phyloP scores from a whole-genome alignment of 2,113 vertebrate species.

The Lophotis ruficrista region DNA sequence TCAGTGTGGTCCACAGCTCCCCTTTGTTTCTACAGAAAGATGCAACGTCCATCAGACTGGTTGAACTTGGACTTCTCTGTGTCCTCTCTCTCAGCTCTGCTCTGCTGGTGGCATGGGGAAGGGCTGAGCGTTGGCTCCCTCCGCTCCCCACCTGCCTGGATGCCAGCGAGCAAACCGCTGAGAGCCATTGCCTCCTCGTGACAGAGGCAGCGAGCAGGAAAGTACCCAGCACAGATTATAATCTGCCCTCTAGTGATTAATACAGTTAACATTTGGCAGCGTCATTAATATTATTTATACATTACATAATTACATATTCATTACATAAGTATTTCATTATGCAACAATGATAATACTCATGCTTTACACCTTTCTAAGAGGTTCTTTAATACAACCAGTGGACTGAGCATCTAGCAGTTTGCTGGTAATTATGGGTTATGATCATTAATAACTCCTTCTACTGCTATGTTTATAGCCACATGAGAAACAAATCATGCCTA shows the following conservation, averaged over 20 bases:
- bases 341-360: background rate
- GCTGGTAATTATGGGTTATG: background rate
- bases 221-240: background rate
- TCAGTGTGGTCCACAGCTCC: rapidly evolving
- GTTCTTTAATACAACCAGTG: background rate
- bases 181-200: background rate
- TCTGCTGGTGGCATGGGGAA: rapidly evolving
- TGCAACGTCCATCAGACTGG: rapidly evolving
- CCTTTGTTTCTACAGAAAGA: background rate
- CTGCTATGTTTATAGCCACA: background rate
- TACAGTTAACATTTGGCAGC: constrained; percentile 22
- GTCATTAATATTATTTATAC: background rate
- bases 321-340: constrained; percentile 14
- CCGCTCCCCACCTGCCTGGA: background rate
- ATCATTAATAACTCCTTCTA: constrained; percentile 16
- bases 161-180: background rate
- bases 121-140: rapidly evolving
- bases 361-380: constrained; percentile 26
- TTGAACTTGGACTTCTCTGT: background rate
- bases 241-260: constrained; percentile 59
- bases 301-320: background rate
- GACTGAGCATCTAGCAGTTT: background rate
- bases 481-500: background rate
- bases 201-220: background rate
- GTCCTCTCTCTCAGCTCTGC: background rate